Evolutionary conservation across 2,113 vertebrate species (phyloP).

Genomic region (Cinclus mexicanus): DNA sequence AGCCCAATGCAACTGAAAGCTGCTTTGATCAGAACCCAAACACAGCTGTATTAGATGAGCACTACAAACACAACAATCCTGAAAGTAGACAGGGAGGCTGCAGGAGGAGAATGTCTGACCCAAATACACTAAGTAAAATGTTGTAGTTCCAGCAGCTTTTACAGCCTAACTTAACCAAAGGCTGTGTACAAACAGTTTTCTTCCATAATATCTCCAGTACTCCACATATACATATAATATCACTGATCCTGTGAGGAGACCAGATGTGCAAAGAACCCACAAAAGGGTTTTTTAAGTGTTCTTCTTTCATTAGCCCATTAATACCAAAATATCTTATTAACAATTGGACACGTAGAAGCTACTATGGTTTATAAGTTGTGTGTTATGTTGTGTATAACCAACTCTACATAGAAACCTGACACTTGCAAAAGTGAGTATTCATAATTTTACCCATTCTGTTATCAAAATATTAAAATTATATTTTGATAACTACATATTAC

Average conservation of each 20-base stretch:
- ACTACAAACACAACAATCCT: neutral
- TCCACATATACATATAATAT: neutral
- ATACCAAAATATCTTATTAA: neutral
- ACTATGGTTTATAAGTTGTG: neutral
- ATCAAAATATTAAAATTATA: neutral
- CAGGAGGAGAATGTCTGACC: neutral
- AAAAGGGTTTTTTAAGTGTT: neutral
- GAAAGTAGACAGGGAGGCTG: neutral
- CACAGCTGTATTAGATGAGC: neutral
- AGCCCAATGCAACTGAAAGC: neutral
- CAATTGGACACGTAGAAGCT: neutral
- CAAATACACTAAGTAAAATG: neutral
- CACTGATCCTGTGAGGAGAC: neutral
- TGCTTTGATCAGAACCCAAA: neutral
- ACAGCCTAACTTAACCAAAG: neutral
- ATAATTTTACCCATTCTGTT: neutral
- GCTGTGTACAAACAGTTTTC: neutral
- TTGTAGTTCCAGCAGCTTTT: neutral
- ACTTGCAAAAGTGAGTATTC: neutral
- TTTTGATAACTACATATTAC: neutral
- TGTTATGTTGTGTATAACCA: neutral
- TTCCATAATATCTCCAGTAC: neutral
- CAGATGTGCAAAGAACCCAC: neutral
- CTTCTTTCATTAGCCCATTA: neutral
- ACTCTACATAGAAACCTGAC: neutral